Conservation (phyloP, 2,113 vertebrate species). For the Thamnophis sirtalis region DNA sequence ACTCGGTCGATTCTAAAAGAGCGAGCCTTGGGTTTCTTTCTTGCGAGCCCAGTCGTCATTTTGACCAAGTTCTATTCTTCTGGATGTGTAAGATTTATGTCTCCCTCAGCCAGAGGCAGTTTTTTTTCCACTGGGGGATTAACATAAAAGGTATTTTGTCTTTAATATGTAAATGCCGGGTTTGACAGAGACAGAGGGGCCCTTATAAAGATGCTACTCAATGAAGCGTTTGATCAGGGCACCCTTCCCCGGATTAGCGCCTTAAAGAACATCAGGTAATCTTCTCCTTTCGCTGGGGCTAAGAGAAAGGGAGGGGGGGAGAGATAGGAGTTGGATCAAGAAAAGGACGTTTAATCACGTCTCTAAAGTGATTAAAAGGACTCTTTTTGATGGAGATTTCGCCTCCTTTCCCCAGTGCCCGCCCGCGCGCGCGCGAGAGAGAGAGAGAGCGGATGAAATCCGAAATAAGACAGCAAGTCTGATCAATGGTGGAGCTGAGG, state of each 20-base stretch:
- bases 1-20: neutral
- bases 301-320: neutral
- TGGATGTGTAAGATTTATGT: conserved; percentile 5
- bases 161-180: conserved; percentile 27
- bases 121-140: conserved; percentile 1
- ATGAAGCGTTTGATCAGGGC: conserved; percentile 19
- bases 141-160: conserved; percentile 32
- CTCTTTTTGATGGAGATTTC: neutral
- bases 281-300: neutral
- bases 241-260: conserved; percentile 10
- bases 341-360: neutral
- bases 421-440: neutral
- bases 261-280: conserved; percentile 19
- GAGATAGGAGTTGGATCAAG: neutral
- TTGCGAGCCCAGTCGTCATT: neutral
- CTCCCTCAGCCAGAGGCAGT: neutral
- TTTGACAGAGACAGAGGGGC: conserved; percentile 5
- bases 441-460: neutral
- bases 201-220: neutral
- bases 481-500: neutral
- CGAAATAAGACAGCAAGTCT: neutral
- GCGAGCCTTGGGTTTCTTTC: no score
- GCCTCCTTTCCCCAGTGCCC: neutral
- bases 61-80: neutral
- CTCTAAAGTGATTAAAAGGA: conserved; percentile 29